Percentiles rank a stretch among this genome's conserved stretches.
These are phyloP conservation scores for Smutsia temminckii DNA, from an alignment of 2,797 vertebrate genomes.

Conservation along the genomic window DNA sequence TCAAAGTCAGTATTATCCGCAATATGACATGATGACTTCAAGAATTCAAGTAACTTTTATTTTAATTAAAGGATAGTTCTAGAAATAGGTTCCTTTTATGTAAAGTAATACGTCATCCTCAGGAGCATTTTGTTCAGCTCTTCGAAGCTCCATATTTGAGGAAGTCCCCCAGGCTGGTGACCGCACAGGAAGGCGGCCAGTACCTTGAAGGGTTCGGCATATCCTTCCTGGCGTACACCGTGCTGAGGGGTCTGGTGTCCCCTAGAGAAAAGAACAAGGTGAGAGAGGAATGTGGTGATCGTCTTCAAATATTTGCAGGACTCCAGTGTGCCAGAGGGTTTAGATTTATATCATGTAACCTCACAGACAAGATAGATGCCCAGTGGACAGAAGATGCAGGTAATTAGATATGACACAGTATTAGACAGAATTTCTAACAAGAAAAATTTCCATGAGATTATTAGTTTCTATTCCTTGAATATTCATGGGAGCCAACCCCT, in stretches of 20 bases:
- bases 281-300: not conserved
- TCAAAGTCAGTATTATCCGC: not conserved
- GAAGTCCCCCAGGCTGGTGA: accelerated
- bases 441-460: constrained; percentile 29
- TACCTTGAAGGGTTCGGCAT: accelerated
- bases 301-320: not conserved
- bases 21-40: not conserved
- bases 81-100: not conserved
- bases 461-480: constrained; percentile 19
- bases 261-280: not conserved
- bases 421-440: constrained; percentile 39
- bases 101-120: accelerated
- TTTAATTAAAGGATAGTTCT: not conserved
- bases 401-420: constrained; percentile 33
- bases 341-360: not conserved
- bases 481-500: not conserved
- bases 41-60: not conserved
- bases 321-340: not conserved
- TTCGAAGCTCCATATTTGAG: not conserved
- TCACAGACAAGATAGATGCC: not conserved
- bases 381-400: not conserved
- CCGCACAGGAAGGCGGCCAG: accelerated
- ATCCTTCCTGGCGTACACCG: accelerated
- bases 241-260: not conserved
- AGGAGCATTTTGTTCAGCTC: not conserved